Conservation (phyloP, 2,888 invertebrate species). For the Archaeoteleia sp. region DNA sequence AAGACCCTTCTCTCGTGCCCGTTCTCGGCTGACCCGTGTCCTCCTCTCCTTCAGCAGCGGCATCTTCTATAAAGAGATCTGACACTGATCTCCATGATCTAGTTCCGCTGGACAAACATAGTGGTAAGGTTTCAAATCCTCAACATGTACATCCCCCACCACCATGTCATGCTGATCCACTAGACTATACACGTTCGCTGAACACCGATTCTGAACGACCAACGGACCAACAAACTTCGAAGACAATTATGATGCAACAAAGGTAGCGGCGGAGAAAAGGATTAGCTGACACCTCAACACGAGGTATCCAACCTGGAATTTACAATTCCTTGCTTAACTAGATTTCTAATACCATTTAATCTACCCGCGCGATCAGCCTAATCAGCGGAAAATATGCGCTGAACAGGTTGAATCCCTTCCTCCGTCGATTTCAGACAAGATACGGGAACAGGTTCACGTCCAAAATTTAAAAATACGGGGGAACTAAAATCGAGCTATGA, state of each 20-base stretch:
- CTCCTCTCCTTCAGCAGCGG: no score
- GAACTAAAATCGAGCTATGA: no score
- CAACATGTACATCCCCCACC: not conserved
- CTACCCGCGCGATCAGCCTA: not conserved
- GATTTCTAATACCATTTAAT: not conserved
- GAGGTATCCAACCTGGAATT: not conserved
- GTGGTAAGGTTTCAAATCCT: not conserved
- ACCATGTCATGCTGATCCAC: not conserved
- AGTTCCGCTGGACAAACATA: not conserved
- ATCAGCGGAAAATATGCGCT: not conserved
- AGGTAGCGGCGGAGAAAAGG: not conserved
- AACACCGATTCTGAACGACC: not conserved
- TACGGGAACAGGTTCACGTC: constrained; percentile 17
- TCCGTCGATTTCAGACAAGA: not conserved
- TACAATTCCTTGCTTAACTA: not conserved
- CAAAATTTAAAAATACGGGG: no score
- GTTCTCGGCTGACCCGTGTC: no score
- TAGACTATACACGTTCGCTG: not conserved
- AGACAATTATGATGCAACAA: not conserved
- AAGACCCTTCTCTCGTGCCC: no score
- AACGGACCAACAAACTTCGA: not conserved
- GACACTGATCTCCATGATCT: not conserved
- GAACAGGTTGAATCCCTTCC: not conserved
- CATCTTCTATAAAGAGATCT: no score
- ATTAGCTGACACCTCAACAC: not conserved